Evolutionary conservation across 1,140 invertebrate genomes (phyloP).

Genomic region (Ceratosolen fusciceps): DNA sequence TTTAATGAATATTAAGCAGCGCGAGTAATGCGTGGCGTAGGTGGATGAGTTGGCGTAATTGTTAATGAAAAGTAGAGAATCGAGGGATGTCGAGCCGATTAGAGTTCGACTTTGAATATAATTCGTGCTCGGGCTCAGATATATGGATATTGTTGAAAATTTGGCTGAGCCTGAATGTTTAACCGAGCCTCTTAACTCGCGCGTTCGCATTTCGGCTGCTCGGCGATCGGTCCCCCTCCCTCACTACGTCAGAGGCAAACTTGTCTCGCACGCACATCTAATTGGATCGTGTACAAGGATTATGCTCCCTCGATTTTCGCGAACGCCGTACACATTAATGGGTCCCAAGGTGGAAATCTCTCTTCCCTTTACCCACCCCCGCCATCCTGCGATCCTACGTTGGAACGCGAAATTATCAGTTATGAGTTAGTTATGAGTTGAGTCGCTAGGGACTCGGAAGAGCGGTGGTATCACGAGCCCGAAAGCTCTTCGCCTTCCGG

Average conservation of each 20-base stretch:
- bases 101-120: too few species aligned
- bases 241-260: not conserved
- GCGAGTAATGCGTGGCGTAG: too few species aligned
- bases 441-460: not conserved
- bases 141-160: not conserved
- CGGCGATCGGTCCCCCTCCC: not conserved
- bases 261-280: conserved; percentile 17
- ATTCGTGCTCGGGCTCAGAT: too few species aligned
- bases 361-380: not conserved
- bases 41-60: too few species aligned
- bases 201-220: not conserved
- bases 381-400: too few species aligned
- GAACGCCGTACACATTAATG: conserved; percentile 44
- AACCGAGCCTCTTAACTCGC: conserved; percentile 8
- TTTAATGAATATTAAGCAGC: too few species aligned
- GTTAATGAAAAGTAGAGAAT: not conserved
- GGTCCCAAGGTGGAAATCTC: conserved; percentile 38
- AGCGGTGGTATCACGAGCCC: not conserved
- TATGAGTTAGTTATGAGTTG: conserved; percentile 13
- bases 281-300: conserved; percentile 37
- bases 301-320: conserved; percentile 44
- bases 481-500: conserved; percentile 9
- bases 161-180: not conserved
- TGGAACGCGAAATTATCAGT: too few species aligned
- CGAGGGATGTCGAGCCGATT: too few species aligned